phyloP scores from a whole-genome alignment of 2,113 vertebrate species.

The Heliornis fulica region DNA sequence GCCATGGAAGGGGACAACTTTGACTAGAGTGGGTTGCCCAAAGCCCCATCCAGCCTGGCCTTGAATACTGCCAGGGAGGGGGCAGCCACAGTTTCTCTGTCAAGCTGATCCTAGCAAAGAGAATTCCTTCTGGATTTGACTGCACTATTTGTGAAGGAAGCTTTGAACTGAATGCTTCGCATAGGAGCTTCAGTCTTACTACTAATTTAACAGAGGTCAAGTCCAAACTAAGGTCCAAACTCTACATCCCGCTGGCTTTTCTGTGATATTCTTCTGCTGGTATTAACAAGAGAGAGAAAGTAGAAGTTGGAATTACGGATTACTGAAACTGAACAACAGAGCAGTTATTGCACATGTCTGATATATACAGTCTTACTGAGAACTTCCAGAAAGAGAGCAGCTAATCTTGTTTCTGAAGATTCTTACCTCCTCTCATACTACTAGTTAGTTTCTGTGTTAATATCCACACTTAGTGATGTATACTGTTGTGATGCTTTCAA shows the following conservation, averaged over 20 bases:
- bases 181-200: not conserved
- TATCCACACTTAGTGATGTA: not conserved
- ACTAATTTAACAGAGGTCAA: not conserved
- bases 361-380: not conserved
- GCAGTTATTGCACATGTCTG: not conserved
- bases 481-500: not conserved
- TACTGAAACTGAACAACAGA: not conserved
- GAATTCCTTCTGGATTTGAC: not conserved
- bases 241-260: not conserved
- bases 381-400: not conserved
- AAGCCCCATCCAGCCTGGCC: not conserved
- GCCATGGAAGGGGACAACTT: not conserved
- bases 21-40: not conserved
- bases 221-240: not conserved
- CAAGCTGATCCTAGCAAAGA: not conserved
- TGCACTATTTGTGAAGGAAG: not conserved
- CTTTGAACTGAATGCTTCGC: not conserved
- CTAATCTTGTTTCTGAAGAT: not conserved
- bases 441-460: not conserved
- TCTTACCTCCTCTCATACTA: not conserved
- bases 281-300: not conserved
- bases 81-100: not conserved
- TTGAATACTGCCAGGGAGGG: fast-evolving
- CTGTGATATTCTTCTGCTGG: not conserved
- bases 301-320: not conserved